Evolutionary conservation across 2,797 vertebrate genomes (phyloP).

Genomic region (Periophthalmus magnuspinnatus): DNA sequence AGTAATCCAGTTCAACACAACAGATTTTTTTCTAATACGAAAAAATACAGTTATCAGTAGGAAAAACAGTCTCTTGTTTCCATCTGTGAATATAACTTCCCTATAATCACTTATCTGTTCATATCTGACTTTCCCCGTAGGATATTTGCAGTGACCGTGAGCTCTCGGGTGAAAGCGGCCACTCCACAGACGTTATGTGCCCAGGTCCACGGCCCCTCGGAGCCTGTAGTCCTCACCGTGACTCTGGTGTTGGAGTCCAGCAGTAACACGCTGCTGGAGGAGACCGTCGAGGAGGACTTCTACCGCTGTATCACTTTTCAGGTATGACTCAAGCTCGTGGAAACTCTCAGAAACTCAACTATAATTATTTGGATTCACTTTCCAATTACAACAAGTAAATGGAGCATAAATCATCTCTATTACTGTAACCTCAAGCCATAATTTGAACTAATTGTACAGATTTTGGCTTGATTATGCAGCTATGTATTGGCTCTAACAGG

Average conservation of each 20-base stretch:
- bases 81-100: too few species aligned
- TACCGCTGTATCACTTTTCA: slow-evolving; percentile 65
- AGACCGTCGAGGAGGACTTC: slow-evolving; percentile 37
- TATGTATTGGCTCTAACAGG: slow-evolving; percentile 30
- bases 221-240: slow-evolving; percentile 40
- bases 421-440: neutral
- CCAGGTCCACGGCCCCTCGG: slow-evolving; percentile 45
- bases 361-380: neutral
- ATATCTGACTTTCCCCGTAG: slow-evolving; percentile 42
- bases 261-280: slow-evolving; percentile 29
- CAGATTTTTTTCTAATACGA: too few species aligned
- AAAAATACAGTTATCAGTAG: too few species aligned
- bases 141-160: slow-evolving; percentile 65
- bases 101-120: neutral
- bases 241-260: slow-evolving; percentile 22
- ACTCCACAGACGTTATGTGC: slow-evolving; percentile 68
- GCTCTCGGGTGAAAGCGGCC: slow-evolving; percentile 65
- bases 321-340: slow-evolving; percentile 47
- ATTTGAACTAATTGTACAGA: slow-evolving; percentile 25
- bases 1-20: too few species aligned
- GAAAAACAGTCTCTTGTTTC: too few species aligned
- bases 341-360: neutral
- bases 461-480: slow-evolving; percentile 20
- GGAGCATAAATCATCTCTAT: slow-evolving; percentile 1
- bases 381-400: slow-evolving; percentile 4